phyloP scores from a whole-genome alignment of 1,140 invertebrate species.

The Pseudomyrmex pallidus region DNA sequence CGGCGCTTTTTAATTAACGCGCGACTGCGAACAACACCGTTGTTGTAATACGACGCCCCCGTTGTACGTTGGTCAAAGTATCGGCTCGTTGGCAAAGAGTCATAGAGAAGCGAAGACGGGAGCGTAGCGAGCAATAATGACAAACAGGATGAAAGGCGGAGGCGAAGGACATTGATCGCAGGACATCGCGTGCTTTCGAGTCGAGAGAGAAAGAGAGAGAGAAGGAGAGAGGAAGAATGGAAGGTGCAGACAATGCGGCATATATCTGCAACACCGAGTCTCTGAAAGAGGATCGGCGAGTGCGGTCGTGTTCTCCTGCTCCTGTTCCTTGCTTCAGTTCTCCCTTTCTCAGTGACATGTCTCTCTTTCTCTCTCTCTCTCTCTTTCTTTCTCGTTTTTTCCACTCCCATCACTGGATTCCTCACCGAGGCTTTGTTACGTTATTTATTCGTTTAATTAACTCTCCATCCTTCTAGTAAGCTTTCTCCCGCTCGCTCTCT shows the following conservation, averaged over 20 bases:
- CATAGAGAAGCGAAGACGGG: slow-evolving; percentile 3
- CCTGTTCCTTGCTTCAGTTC: slow-evolving; percentile 29
- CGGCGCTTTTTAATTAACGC: slow-evolving; percentile 53
- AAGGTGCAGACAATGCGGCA: slow-evolving; percentile 49
- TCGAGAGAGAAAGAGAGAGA: slow-evolving; percentile 28
- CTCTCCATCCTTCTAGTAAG: slow-evolving; percentile 79
- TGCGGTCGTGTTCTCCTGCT: slow-evolving; percentile 50
- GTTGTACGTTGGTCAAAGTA: slow-evolving; percentile 30
- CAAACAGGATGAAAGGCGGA: slow-evolving; percentile 33
- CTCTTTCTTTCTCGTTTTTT: neutral
- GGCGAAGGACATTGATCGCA: slow-evolving; percentile 48
- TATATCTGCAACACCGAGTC: slow-evolving; percentile 64
- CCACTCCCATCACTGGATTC: slow-evolving; percentile 22
- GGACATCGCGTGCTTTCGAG: slow-evolving; percentile 46
- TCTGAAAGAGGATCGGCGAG: slow-evolving; percentile 66
- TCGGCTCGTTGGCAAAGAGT: slow-evolving; percentile 47
- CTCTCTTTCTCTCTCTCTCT: neutral
- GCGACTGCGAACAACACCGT: neutral
- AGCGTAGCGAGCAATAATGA: slow-evolving; percentile 48
- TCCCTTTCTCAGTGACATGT: slow-evolving; percentile 44
- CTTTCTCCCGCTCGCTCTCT: slow-evolving; percentile 65
- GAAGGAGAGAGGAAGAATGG: slow-evolving; percentile 23
- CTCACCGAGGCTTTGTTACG: slow-evolving; percentile 75
- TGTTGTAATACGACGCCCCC: slow-evolving; percentile 30
- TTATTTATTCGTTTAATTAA: slow-evolving; percentile 85